Evolutionary conservation across 2,888 invertebrate genomes (phyloP).

Genomic region (Drosophila birchii): DNA sequence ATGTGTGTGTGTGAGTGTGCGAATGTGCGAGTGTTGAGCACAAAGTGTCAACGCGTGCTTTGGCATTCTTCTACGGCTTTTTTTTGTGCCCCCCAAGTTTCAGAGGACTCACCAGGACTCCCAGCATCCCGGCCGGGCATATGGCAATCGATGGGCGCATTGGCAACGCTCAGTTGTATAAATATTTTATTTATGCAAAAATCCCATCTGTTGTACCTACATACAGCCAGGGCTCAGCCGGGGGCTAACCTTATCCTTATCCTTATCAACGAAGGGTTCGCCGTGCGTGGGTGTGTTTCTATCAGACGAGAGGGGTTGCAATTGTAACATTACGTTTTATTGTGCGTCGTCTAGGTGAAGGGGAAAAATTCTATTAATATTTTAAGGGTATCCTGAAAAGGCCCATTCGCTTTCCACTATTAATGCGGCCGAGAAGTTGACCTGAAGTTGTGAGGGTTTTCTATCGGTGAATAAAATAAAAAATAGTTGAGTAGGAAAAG

Average conservation of each 20-base stretch:
- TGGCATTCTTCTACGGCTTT: slow-evolving; percentile 65
- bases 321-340: slow-evolving; percentile 34
- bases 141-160: slow-evolving; percentile 45
- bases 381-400: slow-evolving; percentile 25
- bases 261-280: slow-evolving; percentile 39
- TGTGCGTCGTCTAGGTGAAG: slow-evolving; percentile 16
- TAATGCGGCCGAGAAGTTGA: neutral
- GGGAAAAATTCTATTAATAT: slow-evolving; percentile 32
- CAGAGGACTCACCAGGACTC: slow-evolving; percentile 7
- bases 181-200: slow-evolving; percentile 47
- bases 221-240: slow-evolving; percentile 3
- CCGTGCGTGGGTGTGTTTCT: slow-evolving; percentile 17
- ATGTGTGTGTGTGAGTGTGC: slow-evolving; percentile 23
- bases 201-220: slow-evolving; percentile 38
- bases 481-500: neutral
- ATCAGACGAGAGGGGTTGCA: slow-evolving; percentile 24
- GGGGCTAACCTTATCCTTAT: slow-evolving; percentile 4
- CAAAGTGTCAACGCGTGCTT: slow-evolving; percentile 78
- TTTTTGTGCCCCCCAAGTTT: neutral
- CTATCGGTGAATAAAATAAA: neutral
- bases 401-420: slow-evolving; percentile 3
- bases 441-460: neutral
- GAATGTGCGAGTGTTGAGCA: slow-evolving; percentile 69
- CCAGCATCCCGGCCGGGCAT: slow-evolving; percentile 28
- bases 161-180: slow-evolving; percentile 44